These are phyloP conservation scores for Xenops minutus DNA, from an alignment of 2,797 vertebrate species.

Conservation along the genomic window DNA sequence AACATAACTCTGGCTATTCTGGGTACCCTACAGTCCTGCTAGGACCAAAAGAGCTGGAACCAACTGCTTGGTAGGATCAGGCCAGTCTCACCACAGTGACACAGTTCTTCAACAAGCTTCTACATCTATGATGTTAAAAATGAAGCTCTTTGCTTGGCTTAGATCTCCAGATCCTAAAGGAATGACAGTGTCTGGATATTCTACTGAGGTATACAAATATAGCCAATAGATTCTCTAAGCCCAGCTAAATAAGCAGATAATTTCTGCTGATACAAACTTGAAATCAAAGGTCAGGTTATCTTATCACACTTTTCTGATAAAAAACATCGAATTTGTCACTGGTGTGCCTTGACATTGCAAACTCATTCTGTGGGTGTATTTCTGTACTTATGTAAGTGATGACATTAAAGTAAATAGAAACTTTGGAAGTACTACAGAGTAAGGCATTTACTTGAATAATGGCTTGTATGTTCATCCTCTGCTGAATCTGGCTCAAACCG, in stretches of 20 bases:
- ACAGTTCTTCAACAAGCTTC: not conserved
- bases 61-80: not conserved
- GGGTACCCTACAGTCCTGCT: not conserved
- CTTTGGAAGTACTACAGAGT: not conserved
- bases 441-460: not conserved
- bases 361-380: not conserved
- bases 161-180: not conserved
- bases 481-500: not conserved
- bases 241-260: not conserved
- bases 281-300: constrained; percentile 3
- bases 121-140: not conserved
- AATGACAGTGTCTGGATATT: not conserved
- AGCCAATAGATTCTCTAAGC: not conserved
- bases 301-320: not conserved
- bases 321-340: not conserved
- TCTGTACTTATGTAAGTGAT: not conserved
- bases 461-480: not conserved
- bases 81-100: not conserved
- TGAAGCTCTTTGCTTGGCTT: not conserved
- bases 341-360: not conserved
- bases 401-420: constrained; percentile 14
- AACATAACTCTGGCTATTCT: not conserved
- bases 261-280: not conserved
- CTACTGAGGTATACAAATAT: not conserved
- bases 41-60: not conserved